Conservation (phyloP, 2,113 vertebrate genomes). For the Hystrix cristata region DNA sequence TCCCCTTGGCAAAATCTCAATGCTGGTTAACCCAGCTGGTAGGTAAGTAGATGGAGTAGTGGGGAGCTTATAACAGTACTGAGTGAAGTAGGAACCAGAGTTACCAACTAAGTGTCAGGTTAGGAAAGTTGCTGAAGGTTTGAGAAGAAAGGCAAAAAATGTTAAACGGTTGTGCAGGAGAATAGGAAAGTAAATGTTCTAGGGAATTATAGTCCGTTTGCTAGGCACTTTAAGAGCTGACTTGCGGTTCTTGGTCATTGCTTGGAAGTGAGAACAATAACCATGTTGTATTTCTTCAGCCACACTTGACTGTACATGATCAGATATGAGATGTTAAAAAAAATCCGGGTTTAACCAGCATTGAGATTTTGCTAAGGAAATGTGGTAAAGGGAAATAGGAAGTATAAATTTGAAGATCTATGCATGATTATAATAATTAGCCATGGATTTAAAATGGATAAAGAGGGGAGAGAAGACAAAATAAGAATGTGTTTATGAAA, state of each 20-base stretch:
- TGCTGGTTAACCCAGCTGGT: not conserved
- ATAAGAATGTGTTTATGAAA: not conserved
- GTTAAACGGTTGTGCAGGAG: not conserved
- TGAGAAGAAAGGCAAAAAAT: not conserved
- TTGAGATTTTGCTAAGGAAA: not conserved
- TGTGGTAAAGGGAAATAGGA: not conserved
- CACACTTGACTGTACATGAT: not conserved
- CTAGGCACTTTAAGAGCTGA: not conserved
- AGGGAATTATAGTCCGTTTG: not conserved
- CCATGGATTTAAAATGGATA: not conserved
- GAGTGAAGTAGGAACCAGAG: not conserved
- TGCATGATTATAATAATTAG: not conserved
- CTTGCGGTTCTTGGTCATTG: not conserved
- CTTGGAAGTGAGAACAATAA: not conserved
- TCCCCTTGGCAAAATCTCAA: not conserved
- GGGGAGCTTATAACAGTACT: not conserved
- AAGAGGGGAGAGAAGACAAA: not conserved
- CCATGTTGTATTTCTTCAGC: conserved; percentile 1
- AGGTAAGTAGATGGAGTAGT: not conserved
- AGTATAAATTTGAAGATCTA: not conserved
- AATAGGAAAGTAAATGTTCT: not conserved
- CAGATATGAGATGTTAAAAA: not conserved
- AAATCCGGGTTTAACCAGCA: not conserved
- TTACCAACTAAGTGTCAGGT: not conserved
- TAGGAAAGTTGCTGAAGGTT: not conserved